Conservation (phyloP, 2,113 vertebrate genomes). For the Tenebrosternarchus preto region DNA sequence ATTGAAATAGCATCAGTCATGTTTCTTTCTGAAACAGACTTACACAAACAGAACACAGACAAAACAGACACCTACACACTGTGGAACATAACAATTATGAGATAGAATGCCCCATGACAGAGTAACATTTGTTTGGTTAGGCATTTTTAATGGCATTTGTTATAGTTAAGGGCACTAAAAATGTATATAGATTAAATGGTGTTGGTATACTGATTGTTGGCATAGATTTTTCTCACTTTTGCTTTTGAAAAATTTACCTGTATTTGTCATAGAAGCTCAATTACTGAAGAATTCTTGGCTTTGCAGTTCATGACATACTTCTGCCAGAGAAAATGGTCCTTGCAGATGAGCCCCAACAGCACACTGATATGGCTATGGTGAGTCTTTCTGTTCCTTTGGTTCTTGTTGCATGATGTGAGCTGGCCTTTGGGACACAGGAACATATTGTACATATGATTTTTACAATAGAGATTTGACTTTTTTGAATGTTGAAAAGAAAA, state of each 20-base stretch:
- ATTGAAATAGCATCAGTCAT: not conserved
- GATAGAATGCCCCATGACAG: too few species aligned
- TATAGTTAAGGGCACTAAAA: not conserved
- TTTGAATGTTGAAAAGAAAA: not conserved
- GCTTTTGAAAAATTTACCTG: not conserved
- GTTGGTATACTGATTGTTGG: not conserved
- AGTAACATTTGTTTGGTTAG: too few species aligned
- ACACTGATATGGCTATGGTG: conserved; percentile 32
- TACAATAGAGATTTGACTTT: not conserved
- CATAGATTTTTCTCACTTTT: not conserved
- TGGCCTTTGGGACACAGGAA: conserved; percentile 1
- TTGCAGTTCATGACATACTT: conserved; percentile 29
- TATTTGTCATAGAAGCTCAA: conserved; percentile 2
- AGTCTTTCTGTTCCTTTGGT: not conserved
- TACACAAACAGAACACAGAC: too few species aligned
- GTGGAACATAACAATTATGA: too few species aligned
- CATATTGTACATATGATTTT: not conserved
- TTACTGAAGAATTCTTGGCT: conserved; percentile 16
- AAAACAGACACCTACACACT: too few species aligned
- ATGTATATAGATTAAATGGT: not conserved
- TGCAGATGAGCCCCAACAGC: conserved; percentile 26
- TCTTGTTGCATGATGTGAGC: not conserved
- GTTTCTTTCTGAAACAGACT: not conserved
- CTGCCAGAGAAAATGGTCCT: conserved; percentile 12
- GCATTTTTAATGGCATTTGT: too few species aligned